Evolutionary conservation across 2,113 vertebrate genomes (phyloP), one percentile per base, ranked within the genome.

Genomic region (Menura novaehollandiae): DNA sequence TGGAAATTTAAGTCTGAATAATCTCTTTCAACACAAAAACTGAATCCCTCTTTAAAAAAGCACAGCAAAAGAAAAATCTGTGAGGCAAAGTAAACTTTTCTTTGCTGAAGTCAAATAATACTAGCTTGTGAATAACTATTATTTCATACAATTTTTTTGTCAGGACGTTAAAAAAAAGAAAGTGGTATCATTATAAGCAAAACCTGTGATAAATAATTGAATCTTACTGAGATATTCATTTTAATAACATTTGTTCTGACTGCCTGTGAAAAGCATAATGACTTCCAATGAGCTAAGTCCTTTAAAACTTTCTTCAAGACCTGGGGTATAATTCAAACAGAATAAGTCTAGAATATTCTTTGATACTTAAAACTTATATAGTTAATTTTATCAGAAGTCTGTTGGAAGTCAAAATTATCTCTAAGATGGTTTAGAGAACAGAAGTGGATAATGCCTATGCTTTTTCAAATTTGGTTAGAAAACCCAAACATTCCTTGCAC

Each of bases 171-270:
- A 68, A 94, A 96, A 96, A 91, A 91, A 63, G 82, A 90, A 94
- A 94, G 72, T 81, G 83, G 55, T 96, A 92, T 95, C 90, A 95
- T 96, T 96, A 96, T 94, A 93, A 90, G 88, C 35, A 95, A 96
- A 95, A 90, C 85, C 79, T 95, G 79, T 91, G 83, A 96, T 96
- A 96, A 97, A 97, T 97, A 96, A 96, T 92, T 96, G 88, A 96
- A 94, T 94, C 93, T 95, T 51, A 63, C 95, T 86, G 86, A 94
- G 93, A 93, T 93, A 96, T 95, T 96, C 39, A 92, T 95, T 96
- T 95, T 93, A 94, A 93, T 87, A 94, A 93, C 76, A 78, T 97
- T 96, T 96, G 73, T 96, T 95, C 93, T 95, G 88, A 74, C 91
- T 93, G 60, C 51, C 72, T 76, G 86, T 88, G 93, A 93, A 96